A percentile compares a stretch with the other conserved stretches of the same genome.
Evolutionary conservation across 2,888 invertebrate species (phyloP).

Genomic region (Philereme transversata): DNA sequence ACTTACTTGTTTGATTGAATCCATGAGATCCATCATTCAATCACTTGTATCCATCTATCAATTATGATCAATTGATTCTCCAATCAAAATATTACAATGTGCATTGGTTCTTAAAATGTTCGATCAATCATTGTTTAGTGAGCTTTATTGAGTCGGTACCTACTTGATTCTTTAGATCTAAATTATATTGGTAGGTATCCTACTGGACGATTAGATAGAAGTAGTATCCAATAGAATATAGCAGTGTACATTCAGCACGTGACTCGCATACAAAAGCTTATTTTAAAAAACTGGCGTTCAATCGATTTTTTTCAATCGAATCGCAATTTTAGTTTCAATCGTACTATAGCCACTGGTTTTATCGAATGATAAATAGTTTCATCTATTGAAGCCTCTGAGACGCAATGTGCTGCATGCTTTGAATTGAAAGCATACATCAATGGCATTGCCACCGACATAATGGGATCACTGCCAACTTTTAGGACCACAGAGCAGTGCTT

Average conservation of each 20-base stretch:
- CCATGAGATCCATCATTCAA: conserved; percentile 5
- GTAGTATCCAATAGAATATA: too few species aligned
- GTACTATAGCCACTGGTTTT: background rate
- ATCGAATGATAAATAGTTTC: conserved; percentile 3
- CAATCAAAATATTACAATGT: conserved; percentile 31
- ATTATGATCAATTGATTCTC: conserved; percentile 32
- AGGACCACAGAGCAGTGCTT: conserved; percentile 10
- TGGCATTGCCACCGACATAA: conserved; percentile 6
- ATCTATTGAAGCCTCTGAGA: conserved; percentile 2
- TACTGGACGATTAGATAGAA: too few species aligned
- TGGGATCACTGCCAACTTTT: conserved; percentile 25
- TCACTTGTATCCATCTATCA: conserved; percentile 31
- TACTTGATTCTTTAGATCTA: too few species aligned
- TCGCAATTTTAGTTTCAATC: too few species aligned
- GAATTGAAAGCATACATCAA: conserved; percentile 11
- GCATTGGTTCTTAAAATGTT: conserved; percentile 12
- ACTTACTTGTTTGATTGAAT: conserved; percentile 15
- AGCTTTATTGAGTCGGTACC: background rate
- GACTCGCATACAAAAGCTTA: too few species aligned
- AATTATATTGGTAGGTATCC: too few species aligned
- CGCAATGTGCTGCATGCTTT: conserved; percentile 3
- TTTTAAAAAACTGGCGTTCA: too few species aligned
- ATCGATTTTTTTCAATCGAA: too few species aligned
- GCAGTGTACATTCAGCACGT: too few species aligned
- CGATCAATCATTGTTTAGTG: conserved; percentile 9